Conservation (phyloP, 2,888 invertebrate species). For the Incurvaria masculella region DNA sequence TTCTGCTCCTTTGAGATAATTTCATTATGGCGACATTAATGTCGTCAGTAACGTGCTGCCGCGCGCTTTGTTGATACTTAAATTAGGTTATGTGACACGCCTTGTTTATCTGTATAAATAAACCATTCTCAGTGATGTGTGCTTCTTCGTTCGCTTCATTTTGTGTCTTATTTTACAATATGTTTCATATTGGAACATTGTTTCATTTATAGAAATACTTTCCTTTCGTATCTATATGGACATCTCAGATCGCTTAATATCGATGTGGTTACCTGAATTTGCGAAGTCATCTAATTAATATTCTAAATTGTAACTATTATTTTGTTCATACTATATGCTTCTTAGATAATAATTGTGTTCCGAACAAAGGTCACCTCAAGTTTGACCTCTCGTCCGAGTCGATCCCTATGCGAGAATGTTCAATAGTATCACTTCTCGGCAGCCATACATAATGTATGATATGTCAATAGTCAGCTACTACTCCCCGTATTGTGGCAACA, state of each 20-base stretch:
- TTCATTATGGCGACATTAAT: constrained; percentile 57
- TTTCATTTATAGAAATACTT: no score
- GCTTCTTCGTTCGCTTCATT: not conserved
- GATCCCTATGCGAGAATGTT: not conserved
- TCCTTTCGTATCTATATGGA: no score
- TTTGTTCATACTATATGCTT: no score
- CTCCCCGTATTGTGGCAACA: constrained; percentile 34
- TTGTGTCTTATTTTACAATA: no score
- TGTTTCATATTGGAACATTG: no score
- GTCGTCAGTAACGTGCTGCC: constrained; percentile 40
- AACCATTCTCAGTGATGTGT: not conserved
- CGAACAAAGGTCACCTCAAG: not conserved
- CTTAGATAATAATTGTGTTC: not conserved
- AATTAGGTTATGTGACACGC: constrained; percentile 57
- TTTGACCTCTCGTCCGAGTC: not conserved
- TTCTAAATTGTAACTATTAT: no score
- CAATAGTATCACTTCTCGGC: constrained; percentile 3
- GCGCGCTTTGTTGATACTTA: constrained; percentile 50
- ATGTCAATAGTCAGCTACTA: constrained; percentile 45
- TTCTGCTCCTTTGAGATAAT: constrained; percentile 47
- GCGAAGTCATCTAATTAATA: no score
- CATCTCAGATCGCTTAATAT: no score
- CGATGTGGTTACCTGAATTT: no score
- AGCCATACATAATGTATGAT: constrained; percentile 37
- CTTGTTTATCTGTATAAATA: constrained; percentile 39